These are phyloP conservation scores for Patella caerulea DNA, from an alignment of 2,888 invertebrate species.

Conservation along the genomic window DNA sequence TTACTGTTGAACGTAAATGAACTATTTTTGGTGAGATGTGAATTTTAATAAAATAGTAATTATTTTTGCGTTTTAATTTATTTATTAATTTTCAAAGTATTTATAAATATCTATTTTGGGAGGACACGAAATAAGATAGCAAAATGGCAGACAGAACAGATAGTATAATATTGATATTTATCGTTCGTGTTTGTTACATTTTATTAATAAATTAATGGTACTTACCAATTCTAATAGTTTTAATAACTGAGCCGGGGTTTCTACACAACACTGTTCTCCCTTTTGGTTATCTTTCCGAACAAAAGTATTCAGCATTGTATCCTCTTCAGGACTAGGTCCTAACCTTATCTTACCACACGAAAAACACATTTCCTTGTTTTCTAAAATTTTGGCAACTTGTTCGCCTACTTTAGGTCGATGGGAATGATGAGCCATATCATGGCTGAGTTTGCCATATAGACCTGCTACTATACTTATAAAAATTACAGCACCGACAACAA, in stretches of 20 bases:
- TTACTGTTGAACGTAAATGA: too few species aligned
- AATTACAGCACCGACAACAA: conserved; percentile 51
- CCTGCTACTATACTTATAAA: conserved; percentile 55
- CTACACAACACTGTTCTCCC: conserved; percentile 60
- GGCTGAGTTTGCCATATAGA: conserved; percentile 56
- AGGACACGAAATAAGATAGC: too few species aligned
- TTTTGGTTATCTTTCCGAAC: conserved; percentile 47
- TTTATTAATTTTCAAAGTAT: too few species aligned
- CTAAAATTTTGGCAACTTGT: conserved; percentile 57
- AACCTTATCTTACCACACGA: conserved; percentile 54
- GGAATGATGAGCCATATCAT: conserved; percentile 55
- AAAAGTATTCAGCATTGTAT: conserved; percentile 55
- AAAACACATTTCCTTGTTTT: conserved; percentile 60
- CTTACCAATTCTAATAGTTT: conserved; percentile 58
- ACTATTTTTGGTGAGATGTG: too few species aligned
- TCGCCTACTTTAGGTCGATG: conserved; percentile 64
- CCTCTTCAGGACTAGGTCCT: conserved; percentile 61
- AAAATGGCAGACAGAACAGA: too few species aligned
- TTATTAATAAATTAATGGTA: not conserved
- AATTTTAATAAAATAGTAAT: too few species aligned
- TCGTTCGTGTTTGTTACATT: too few species aligned
- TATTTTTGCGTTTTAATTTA: too few species aligned
- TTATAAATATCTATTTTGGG: too few species aligned
- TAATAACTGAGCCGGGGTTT: conserved; percentile 56
- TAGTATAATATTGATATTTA: too few species aligned